A percentile compares a stretch with the other conserved stretches of the same genome.
Evolutionary conservation across 2,888 invertebrate species (phyloP).

Genomic region (Drosophila imparisetae): DNA sequence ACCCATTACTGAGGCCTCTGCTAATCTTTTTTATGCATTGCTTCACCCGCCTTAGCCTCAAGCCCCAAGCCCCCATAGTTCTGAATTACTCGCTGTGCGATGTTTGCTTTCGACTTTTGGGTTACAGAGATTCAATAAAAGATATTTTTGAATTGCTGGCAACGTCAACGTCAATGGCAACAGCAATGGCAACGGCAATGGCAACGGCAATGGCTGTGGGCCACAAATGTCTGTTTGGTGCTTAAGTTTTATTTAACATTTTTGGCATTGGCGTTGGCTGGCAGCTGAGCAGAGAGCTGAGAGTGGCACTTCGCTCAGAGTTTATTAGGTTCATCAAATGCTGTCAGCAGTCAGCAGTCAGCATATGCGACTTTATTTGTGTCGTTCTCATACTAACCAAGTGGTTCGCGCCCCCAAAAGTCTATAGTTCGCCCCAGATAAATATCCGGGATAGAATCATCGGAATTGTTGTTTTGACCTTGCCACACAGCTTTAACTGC

Average conservation of each 20-base stretch:
- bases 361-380: conserved; percentile 66
- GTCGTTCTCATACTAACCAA: conserved; percentile 55
- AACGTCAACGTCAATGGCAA: conserved; percentile 13
- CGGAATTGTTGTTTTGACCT: conserved; percentile 13
- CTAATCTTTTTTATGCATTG: conserved; percentile 66
- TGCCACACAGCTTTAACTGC: conserved; percentile 1
- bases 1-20: conserved; percentile 62
- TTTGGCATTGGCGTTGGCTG: conserved; percentile 34
- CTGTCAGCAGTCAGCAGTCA: conserved; percentile 64
- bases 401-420: conserved; percentile 33
- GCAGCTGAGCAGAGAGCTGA: conserved; percentile 47
- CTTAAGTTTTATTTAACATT: conserved; percentile 75
- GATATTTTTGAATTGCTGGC: conserved; percentile 65
- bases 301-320: conserved; percentile 65
- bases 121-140: conserved; percentile 71
- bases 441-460: conserved; percentile 5
- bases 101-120: conserved; percentile 35
- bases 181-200: conserved; percentile 40
- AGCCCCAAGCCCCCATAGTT: conserved; percentile 1
- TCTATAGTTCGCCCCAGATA: conserved; percentile 10
- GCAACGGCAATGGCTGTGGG: conserved; percentile 32
- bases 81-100: conserved; percentile 2
- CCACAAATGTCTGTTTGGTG: conserved; percentile 47
- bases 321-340: conserved; percentile 75
- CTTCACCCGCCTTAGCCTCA: conserved; percentile 23